A percentile compares a stretch with the other conserved stretches of the same genome.
phyloP scores from a whole-genome alignment of 1,140 invertebrate species.

The Pseudomyrmex concolor region DNA sequence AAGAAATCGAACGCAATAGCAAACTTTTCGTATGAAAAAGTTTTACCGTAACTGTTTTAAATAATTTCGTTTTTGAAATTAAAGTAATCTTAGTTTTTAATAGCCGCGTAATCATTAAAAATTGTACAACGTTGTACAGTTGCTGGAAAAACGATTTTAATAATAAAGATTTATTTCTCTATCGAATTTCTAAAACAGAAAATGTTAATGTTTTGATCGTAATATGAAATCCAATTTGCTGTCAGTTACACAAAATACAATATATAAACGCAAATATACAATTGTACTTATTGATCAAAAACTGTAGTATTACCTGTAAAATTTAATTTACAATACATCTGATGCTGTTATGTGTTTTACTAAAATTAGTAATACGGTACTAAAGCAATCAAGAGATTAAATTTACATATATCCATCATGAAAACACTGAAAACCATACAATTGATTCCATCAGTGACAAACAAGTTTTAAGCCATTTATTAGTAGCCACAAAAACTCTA shows the following conservation, averaged over 20 bases:
- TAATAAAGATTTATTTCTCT: too few relatives aligned
- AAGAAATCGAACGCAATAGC: neutral
- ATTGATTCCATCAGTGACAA: constrained; percentile 9
- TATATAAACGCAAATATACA: too few relatives aligned
- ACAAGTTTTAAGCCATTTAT: neutral
- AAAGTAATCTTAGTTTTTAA: neutral
- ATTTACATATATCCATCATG: neutral
- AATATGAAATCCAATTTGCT: too few relatives aligned
- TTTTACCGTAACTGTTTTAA: neutral
- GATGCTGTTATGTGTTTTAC: neutral
- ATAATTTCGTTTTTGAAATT: neutral
- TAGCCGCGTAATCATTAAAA: neutral
- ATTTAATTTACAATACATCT: neutral
- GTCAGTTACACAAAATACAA: too few relatives aligned
- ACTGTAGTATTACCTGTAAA: neutral
- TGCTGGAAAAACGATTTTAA: neutral
- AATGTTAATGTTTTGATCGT: too few relatives aligned
- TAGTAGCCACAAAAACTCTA: neutral
- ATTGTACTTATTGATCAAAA: neutral
- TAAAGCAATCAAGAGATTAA: constrained; percentile 6
- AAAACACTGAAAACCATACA: neutral
- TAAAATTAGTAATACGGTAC: neutral
- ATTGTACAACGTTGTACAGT: too few relatives aligned
- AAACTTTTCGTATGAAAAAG: neutral
- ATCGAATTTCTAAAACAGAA: too few relatives aligned